These are phyloP conservation scores for Lates japonicus DNA, from an alignment of 2,797 vertebrate genomes.

Conservation along the genomic window DNA sequence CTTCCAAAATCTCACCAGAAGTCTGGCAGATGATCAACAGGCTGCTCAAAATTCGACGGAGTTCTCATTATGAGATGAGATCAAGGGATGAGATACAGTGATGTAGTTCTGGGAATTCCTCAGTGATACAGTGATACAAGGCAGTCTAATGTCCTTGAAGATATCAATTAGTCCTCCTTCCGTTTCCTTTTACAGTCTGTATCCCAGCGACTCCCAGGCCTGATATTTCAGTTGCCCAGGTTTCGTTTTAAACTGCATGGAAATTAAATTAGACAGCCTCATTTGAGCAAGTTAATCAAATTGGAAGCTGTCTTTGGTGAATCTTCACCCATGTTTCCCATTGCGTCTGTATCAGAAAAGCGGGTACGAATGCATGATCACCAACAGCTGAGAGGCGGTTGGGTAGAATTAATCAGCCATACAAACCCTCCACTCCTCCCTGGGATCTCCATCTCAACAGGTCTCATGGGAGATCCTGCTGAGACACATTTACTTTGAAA, in stretches of 20 bases:
- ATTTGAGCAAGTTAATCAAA: slow-evolving; percentile 54
- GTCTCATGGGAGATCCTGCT: no score
- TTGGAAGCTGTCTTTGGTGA: slow-evolving; percentile 34
- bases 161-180: slow-evolving; percentile 10
- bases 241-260: slow-evolving; percentile 25
- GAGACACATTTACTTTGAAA: no score
- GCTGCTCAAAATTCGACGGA: neutral
- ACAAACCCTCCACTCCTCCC: no score
- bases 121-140: neutral
- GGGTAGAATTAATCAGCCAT: no score
- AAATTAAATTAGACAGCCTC: slow-evolving; percentile 55
- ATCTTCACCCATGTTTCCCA: slow-evolving; percentile 53
- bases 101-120: slow-evolving; percentile 1
- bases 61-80: neutral
- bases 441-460: no score
- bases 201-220: slow-evolving; percentile 47
- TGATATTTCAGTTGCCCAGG: slow-evolving; percentile 38
- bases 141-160: slow-evolving; percentile 4
- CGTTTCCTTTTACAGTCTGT: slow-evolving; percentile 13
- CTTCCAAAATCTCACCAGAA: neutral
- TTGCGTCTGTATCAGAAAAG: slow-evolving; percentile 27
- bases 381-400: no score
- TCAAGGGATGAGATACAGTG: neutral
- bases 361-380: no score
- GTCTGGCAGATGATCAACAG: neutral